Percentiles rank a stretch among this genome's conserved stretches.
phyloP scores from a whole-genome alignment of 2,888 invertebrate species.

The Rhopalosiphum nymphaeae region DNA sequence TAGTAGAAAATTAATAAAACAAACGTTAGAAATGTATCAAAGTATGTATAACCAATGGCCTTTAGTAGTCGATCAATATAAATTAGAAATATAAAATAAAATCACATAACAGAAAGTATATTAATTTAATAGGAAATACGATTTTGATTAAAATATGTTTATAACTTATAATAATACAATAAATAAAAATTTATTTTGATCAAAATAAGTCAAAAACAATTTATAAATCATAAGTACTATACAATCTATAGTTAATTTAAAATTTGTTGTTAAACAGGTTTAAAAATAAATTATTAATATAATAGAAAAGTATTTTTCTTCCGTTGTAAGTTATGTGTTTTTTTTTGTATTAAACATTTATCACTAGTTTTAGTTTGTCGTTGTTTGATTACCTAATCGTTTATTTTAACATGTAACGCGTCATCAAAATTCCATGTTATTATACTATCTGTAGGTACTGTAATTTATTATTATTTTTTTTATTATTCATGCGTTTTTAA shows the following conservation, averaged over 20 bases:
- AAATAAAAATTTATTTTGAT: neutral
- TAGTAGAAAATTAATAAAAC: neutral
- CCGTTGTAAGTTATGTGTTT: neutral
- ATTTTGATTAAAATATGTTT: neutral
- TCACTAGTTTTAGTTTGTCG: too few relatives aligned
- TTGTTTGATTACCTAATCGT: slow-evolving; percentile 23
- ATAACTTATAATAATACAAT: neutral
- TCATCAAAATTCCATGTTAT: neutral
- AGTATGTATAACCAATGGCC: neutral
- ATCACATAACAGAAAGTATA: neutral
- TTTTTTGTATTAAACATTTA: neutral
- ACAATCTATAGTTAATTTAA: neutral
- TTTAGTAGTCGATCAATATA: neutral
- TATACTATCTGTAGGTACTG: neutral
- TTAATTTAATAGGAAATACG: neutral
- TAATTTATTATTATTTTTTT: neutral
- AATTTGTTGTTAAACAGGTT: neutral
- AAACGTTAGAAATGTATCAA: neutral
- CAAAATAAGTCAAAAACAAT: neutral
- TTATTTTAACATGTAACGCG: neutral
- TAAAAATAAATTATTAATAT: slow-evolving; percentile 1
- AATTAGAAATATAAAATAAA: neutral
- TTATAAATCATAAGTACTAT: neutral
- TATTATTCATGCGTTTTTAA: neutral
- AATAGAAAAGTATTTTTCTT: neutral